Base-by-base conservation (phyloP, 2,888 invertebrate genomes). In the Epinotia bilunana region DNA sequence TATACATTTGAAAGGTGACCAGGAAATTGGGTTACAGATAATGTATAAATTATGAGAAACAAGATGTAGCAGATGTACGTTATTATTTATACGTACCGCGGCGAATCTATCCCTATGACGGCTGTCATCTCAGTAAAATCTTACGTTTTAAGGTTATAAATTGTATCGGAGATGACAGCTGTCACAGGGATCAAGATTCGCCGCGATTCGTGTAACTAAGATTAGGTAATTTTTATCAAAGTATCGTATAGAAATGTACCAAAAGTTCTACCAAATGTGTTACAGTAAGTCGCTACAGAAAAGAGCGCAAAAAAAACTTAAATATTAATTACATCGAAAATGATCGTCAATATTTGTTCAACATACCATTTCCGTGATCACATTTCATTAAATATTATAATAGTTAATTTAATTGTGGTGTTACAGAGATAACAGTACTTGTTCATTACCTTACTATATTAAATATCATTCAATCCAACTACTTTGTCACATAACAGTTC, bases 371-470 rank as follows among this genome's bases (percentile, higher is more conserved):
- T 58, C 72, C 77, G 73, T 72, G 76, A 77, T 76, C 76, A 79
- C 73, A 77, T 79, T 77, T 79, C 78, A 72, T 73, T 77, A 77
- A 79, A 79, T 62, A 80, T 76, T 80, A 80, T 80, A 72, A 78
- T 73, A 64, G 20, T 74, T 74, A 75, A 18, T 58, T 71, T 65
- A 75, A 81, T 86, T 83, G 82, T 90, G 89, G 88, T 89, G 89
- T 89, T 87, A 86, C 82, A 87, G 83, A 79, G 77, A 83, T 85
- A 86, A 84, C 84, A 86, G 84, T 86, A 85, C 82, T 84, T 83
- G 57, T 78, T 78, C 79, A 74, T 79, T 81, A 81, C 76, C 64
- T 80, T 79, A 76, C 78, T 77, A 79, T 82, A 84, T 86, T 79
- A 80, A 53, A 68, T 79, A 77, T 79, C 78, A 76, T 78, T 53